Evolutionary conservation across 2,797 vertebrate species (phyloP), one percentile per base, ranked within the genome.

Genomic region (Tympanoctomys barrerae): DNA sequence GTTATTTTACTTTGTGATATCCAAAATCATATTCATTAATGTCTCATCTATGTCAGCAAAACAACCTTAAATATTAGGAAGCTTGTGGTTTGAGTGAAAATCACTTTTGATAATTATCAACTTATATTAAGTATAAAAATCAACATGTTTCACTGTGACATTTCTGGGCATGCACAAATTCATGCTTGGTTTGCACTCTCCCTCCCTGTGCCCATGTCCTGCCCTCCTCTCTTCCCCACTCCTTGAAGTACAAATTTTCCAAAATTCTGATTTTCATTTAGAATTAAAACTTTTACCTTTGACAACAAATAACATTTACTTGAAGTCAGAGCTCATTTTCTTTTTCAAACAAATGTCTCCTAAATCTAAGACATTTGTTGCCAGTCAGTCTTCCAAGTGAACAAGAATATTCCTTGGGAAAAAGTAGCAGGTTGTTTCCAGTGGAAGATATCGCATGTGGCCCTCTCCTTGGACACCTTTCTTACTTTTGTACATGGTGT

Each of bases 231-330:
- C 28, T 31, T 26, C 28, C 46, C 14, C 1, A 46, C 28, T 77
- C 26, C 31, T 8, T 4, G 7, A 19, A 84, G 21, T 83, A 16
- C 3, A 93, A 2, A 83, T 64, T 89, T 93, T 77, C 26, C 11
- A 52, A 95, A 94, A 89, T 89, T 91, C 52, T 80, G 80, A 57
- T 83, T 87, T 95, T 90, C n/a, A 28, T 33, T 66, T 78, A 11
- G 71, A 92, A 87, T 31, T 3, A 16, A 4, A 82, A 26, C 16
- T 87, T 94, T 96, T 66, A 31, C 16, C 18, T 82, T 90, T 92
- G 18, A 16, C 26, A 77, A 36, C 9, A 94, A 92, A 54, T 68
- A 57, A 9, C 9, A 16, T 85, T 4, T 91, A 31, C 13, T 54
- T 62, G 19, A 80, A 46, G 19, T 71, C 39, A 73, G 64, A 62